Evolutionary conservation across 2,113 vertebrate genomes (phyloP).

Genomic region (Lutjanus erythropterus): DNA sequence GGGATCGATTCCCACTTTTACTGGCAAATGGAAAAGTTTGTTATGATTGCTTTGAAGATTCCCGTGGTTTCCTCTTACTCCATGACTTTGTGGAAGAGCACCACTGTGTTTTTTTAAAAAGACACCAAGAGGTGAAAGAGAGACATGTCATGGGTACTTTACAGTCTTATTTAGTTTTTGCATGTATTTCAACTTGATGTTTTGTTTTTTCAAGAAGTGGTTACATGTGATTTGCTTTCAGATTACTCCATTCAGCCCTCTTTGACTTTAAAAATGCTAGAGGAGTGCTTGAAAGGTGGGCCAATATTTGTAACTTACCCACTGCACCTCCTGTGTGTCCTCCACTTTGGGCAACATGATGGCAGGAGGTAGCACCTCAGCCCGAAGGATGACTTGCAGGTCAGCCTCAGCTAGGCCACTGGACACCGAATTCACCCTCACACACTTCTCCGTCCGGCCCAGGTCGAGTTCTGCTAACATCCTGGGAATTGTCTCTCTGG

Average conservation of each 20-base stretch:
- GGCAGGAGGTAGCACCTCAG: slow-evolving; percentile 90
- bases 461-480: slow-evolving; percentile 89
- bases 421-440: slow-evolving; percentile 95
- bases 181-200: slow-evolving; percentile 19
- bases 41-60: slow-evolving; percentile 84
- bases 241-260: neutral
- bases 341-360: slow-evolving; percentile 98
- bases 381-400: slow-evolving; percentile 88
- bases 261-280: neutral
- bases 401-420: slow-evolving; percentile 93
- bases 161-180: slow-evolving; percentile 49
- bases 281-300: neutral
- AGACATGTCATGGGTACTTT: slow-evolving; percentile 68
- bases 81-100: slow-evolving; percentile 63
- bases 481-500: slow-evolving; percentile 88
- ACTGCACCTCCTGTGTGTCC: slow-evolving; percentile 89
- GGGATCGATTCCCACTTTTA: slow-evolving; percentile 80
- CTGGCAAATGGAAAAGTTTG: slow-evolving; percentile 79
- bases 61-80: slow-evolving; percentile 78
- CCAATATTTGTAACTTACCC: slow-evolving; percentile 85
- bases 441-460: slow-evolving; percentile 92
- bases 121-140: slow-evolving; percentile 40
- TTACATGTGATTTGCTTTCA: no score
- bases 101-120: slow-evolving; percentile 66
- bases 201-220: slow-evolving; percentile 4